A percentile compares a stretch with the other conserved stretches of the same genome.
phyloP scores from a whole-genome alignment of 2,797 vertebrate species.

The Hypotaenidia philippensis region DNA sequence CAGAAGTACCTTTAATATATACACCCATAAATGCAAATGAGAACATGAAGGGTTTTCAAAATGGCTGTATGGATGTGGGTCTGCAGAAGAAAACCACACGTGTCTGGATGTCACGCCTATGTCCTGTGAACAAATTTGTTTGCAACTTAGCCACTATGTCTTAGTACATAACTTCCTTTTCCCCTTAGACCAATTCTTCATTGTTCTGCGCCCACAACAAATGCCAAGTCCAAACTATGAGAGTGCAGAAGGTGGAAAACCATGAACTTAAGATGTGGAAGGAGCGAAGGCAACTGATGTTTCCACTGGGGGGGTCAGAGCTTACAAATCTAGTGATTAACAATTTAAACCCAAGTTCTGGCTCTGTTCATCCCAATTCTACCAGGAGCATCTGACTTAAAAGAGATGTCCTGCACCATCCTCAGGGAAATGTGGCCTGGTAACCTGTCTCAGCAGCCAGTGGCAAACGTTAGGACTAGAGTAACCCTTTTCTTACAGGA shows the following conservation, averaged over 20 bases:
- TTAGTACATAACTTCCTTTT: constrained; percentile 20
- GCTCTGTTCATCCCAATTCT: background rate
- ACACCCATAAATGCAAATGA: background rate
- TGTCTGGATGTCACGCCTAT: background rate
- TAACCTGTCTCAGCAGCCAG: background rate
- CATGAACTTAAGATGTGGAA: background rate
- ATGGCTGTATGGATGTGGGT: background rate
- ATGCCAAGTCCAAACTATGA: background rate
- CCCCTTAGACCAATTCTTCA: background rate
- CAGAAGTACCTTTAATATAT: background rate
- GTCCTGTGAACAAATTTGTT: background rate
- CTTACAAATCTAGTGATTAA: background rate
- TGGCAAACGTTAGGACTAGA: background rate
- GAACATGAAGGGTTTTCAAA: background rate
- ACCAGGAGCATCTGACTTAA: background rate
- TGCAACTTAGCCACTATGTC: background rate
- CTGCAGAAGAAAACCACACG: background rate
- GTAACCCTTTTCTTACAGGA: background rate
- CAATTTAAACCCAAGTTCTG: background rate
- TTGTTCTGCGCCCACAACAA: background rate
- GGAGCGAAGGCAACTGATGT: background rate
- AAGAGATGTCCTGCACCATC: background rate
- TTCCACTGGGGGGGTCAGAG: background rate
- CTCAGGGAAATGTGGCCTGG: background rate
- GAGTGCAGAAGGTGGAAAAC: background rate